Percentiles rank a stretch among this genome's conserved stretches.
phyloP scores from a whole-genome alignment of 1,140 invertebrate genomes.

The Pseudomyrmex dendroicus region DNA sequence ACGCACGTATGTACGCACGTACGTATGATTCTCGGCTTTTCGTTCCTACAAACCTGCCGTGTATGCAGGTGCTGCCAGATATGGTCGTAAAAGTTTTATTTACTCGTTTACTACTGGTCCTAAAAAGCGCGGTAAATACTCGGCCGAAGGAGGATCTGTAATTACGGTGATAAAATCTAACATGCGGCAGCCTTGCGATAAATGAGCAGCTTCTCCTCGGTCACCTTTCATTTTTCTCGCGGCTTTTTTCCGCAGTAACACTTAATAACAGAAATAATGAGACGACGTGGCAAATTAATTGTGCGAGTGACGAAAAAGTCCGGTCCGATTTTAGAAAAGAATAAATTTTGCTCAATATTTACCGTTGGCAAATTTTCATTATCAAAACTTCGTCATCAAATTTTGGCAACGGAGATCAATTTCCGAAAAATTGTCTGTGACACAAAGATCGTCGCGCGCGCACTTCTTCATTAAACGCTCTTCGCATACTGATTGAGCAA shows the following conservation, averaged over 20 bases:
- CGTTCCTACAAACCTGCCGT: slow-evolving; percentile 14
- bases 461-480: slow-evolving; percentile 52
- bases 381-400: not conserved
- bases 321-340: not conserved
- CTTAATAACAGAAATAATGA: slow-evolving; percentile 22
- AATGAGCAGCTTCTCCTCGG: slow-evolving; percentile 39
- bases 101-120: slow-evolving; percentile 55
- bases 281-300: slow-evolving; percentile 10
- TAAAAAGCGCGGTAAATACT: slow-evolving; percentile 58
- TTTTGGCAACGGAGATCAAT: slow-evolving; percentile 16
- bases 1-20: not conserved
- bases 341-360: not conserved
- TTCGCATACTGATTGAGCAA: slow-evolving; percentile 52
- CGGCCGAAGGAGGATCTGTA: slow-evolving; percentile 55
- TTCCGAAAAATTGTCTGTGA: slow-evolving; percentile 13
- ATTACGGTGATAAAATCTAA: slow-evolving; percentile 55
- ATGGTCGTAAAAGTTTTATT: slow-evolving; percentile 60
- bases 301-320: not conserved
- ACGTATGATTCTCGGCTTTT: slow-evolving; percentile 41
- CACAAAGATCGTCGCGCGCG: slow-evolving; percentile 45
- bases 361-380: too few relatives aligned
- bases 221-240: slow-evolving; percentile 7
- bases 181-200: slow-evolving; percentile 50
- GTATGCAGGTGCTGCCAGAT: slow-evolving; percentile 53
- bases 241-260: slow-evolving; percentile 19